These are phyloP conservation scores for Lypha dubia DNA, from an alignment of 2,888 invertebrate genomes.

Conservation along the genomic window DNA sequence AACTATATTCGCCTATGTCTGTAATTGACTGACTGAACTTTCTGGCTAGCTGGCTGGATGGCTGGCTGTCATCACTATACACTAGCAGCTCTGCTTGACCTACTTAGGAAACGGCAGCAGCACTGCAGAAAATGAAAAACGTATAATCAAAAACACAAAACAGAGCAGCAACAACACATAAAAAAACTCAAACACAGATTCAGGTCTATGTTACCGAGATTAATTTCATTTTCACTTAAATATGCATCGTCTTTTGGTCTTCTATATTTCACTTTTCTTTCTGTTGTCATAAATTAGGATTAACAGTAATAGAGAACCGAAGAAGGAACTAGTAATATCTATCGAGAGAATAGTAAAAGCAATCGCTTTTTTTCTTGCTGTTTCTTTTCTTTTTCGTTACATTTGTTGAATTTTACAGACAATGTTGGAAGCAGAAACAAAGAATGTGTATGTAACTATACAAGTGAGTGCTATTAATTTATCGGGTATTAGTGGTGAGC, in stretches of 20 bases:
- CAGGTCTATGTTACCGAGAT: slow-evolving; percentile 93
- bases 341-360: neutral
- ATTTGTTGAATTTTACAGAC: no score
- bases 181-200: slow-evolving; percentile 86
- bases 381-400: neutral
- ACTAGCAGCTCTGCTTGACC: slow-evolving; percentile 86
- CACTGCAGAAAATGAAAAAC: slow-evolving; percentile 22
- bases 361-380: neutral
- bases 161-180: slow-evolving; percentile 52
- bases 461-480: neutral
- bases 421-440: no score
- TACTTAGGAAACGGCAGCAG: slow-evolving; percentile 86
- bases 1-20: slow-evolving; percentile 46
- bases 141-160: slow-evolving; percentile 25
- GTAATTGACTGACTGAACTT: slow-evolving; percentile 64
- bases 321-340: neutral
- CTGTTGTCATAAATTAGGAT: slow-evolving; percentile 43
- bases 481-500: neutral
- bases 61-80: slow-evolving; percentile 62
- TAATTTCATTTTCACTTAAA: slow-evolving; percentile 80
- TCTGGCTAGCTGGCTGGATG: slow-evolving; percentile 55
- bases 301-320: slow-evolving; percentile 30
- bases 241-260: slow-evolving; percentile 42
- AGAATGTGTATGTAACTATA: neutral
- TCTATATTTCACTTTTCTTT: neutral